phyloP scores from a whole-genome alignment of 2,888 invertebrate genomes.

The Tigriopus californicus region DNA sequence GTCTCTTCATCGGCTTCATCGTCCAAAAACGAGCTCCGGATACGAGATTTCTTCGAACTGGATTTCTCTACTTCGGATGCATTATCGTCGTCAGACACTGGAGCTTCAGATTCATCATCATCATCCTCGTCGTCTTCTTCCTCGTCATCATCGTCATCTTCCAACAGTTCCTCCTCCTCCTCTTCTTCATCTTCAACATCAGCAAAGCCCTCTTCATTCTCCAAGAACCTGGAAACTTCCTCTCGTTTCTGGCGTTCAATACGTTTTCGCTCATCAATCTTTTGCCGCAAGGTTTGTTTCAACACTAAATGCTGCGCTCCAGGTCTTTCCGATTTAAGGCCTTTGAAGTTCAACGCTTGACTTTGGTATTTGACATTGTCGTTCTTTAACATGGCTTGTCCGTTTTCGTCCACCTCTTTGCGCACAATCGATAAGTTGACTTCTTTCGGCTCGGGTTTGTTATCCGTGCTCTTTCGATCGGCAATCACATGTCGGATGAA shows the following conservation, averaged over 20 bases:
- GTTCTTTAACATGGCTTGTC: background rate
- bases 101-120: constrained; percentile 23
- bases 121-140: background rate
- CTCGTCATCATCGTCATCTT: constrained; percentile 15
- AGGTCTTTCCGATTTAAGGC: background rate
- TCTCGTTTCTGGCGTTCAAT: background rate
- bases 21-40: constrained; percentile 26
- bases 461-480: background rate
- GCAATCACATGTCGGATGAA: constrained; percentile 9
- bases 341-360: background rate
- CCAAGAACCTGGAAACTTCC: constrained; percentile 19
- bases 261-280: background rate
- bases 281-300: constrained; percentile 1
- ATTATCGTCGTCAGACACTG: constrained; percentile 25
- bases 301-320: constrained; percentile 2
- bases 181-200: constrained; percentile 10
- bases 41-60: constrained; percentile 8
- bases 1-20: constrained; percentile 33
- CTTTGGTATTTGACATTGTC: constrained; percentile 4
- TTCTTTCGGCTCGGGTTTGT: background rate
- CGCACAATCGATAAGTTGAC: background rate
- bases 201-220: constrained; percentile 8
- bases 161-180: constrained; percentile 18
- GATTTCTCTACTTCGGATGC: background rate
- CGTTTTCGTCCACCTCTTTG: constrained; percentile 1